phyloP scores from a whole-genome alignment of 1,140 invertebrate genomes.

The Pemphigus obesinymphae region DNA sequence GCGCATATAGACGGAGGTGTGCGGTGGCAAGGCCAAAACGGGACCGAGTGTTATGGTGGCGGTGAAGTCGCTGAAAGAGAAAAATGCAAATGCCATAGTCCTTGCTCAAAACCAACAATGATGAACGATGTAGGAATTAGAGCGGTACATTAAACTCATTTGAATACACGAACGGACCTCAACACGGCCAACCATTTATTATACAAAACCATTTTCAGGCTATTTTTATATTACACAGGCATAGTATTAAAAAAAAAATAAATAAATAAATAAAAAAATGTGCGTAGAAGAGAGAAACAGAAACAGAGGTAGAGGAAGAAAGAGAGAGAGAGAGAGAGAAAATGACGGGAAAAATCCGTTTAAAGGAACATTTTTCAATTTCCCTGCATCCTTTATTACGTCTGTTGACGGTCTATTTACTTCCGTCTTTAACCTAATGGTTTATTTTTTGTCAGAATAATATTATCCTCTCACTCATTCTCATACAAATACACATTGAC shows the following conservation, averaged over 20 bases:
- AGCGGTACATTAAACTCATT: conserved; percentile 42
- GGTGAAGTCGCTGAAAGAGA: background rate
- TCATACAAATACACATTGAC: no score
- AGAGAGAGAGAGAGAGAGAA: background rate
- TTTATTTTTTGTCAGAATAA: background rate
- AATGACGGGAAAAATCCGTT: conserved; percentile 27
- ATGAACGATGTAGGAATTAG: conserved; percentile 41
- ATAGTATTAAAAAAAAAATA: background rate
- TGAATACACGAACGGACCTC: conserved; percentile 38
- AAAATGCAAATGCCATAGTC: conserved; percentile 32
- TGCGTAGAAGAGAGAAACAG: background rate
- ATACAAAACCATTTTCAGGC: conserved; percentile 38
- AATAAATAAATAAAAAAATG: no score
- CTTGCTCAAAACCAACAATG: conserved; percentile 35
- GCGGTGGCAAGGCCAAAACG: background rate
- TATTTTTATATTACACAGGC: conserved; percentile 24
- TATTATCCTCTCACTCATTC: background rate
- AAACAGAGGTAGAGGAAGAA: background rate
- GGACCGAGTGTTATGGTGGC: background rate
- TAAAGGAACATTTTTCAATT: conserved; percentile 38
- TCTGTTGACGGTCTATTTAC: conserved; percentile 28
- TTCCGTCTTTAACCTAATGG: conserved; percentile 28
- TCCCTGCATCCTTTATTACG: conserved; percentile 27
- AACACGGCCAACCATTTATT: conserved; percentile 27
- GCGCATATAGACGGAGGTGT: background rate